Evolutionary conservation across 2,113 vertebrate genomes (phyloP), one percentile per base, ranked within the genome.

Genomic region (Oryzias curvinotus): DNA sequence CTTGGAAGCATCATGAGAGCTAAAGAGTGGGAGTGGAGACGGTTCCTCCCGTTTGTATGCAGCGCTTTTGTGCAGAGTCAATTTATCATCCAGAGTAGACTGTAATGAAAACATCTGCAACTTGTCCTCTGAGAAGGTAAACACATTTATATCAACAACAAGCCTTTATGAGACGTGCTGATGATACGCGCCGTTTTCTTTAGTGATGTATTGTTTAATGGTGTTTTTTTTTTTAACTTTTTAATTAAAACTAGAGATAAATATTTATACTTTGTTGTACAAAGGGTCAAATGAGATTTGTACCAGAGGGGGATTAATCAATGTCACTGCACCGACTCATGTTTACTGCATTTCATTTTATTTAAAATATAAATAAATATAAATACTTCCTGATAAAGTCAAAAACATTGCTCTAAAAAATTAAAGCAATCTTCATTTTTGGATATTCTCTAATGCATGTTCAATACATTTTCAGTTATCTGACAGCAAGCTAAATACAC

Each of bases 101-200:
- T 51, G 58, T 67, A 42, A 77, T 71, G 56, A 66, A 68, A 81
- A 67, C 60, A 70, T 46, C 71, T 67, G 52, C 12, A 61, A 66
- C 42, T 15, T 42, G 7, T 36, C 15, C 41, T 63, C 41, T 12
- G 46, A 36, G 62, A 25, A 42, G 30, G 28, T 28, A 19, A 70
- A 69, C 14, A 43, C 57, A 53, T n/a, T 19, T 1, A 63, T 64
- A 43, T 43, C 45, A 7, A 17, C 44, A 36, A 12, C 0, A 4
- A 4, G 14, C 23, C 19, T 47, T 36, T 12, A 36, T 36, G 36
- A 36, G 36, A 36, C 10, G 36, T 36, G 30, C 36, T 48, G 3
- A 57, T 26, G 5, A 54, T 58, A 60, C 3, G 30, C 3, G 14
- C 16, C 30, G 2, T 1, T 45, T 36, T 7, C 5, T 5, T 15